A percentile compares a stretch with the other conserved stretches of the same genome.
These are phyloP conservation scores for Cremastinae sp. DNA, from an alignment of 2,888 invertebrate species.

Conservation along the genomic window DNA sequence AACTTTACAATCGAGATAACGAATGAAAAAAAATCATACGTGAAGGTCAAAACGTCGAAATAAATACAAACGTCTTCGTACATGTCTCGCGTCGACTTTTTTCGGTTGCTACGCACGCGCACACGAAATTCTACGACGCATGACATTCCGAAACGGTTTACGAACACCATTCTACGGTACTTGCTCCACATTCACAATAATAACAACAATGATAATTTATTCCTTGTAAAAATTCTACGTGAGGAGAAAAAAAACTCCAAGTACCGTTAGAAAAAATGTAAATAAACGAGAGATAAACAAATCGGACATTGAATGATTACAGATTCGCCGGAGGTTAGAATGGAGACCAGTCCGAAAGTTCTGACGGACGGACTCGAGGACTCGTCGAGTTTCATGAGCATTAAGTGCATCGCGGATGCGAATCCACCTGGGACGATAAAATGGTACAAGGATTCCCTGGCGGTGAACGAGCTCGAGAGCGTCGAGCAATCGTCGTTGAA, in stretches of 20 bases:
- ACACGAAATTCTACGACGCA: constrained; percentile 61
- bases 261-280: constrained; percentile 1
- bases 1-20: not conserved
- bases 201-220: constrained; percentile 24
- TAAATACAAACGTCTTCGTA: constrained; percentile 28
- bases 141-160: constrained; percentile 61
- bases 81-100: constrained; percentile 51
- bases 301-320: constrained; percentile 62
- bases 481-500: constrained; percentile 80
- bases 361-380: constrained; percentile 81
- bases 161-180: constrained; percentile 56
- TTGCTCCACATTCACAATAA: constrained; percentile 30
- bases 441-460: constrained; percentile 80
- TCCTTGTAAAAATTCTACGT: not conserved
- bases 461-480: constrained; percentile 68
- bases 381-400: constrained; percentile 80
- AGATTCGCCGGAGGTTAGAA: constrained; percentile 82
- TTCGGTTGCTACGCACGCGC: constrained; percentile 34
- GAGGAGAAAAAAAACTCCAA: constrained; percentile 2
- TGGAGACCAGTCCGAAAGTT: constrained; percentile 81
- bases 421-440: constrained; percentile 82
- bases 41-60: constrained; percentile 15
- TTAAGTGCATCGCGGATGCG: constrained; percentile 82
- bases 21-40: not conserved
- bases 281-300: not conserved